Percentiles rank a stretch among this genome's conserved stretches.
Evolutionary conservation across 2,888 invertebrate genomes (phyloP).

Genomic region (Platynereis dumerilii): DNA sequence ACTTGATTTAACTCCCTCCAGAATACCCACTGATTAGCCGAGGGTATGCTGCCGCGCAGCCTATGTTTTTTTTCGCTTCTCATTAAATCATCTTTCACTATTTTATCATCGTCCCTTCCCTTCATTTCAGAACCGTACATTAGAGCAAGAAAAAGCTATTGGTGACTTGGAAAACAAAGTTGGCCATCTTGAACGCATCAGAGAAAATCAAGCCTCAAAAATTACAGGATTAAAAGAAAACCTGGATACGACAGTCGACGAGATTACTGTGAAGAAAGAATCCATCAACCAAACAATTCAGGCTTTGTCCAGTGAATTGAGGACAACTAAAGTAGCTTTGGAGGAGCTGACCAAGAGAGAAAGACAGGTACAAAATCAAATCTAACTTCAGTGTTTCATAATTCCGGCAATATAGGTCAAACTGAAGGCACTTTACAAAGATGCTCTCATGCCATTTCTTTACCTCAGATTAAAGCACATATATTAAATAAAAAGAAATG

Average conservation of each 20-base stretch:
- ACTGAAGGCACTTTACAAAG: background rate
- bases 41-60: too few species aligned
- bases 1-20: too few species aligned
- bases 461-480: background rate
- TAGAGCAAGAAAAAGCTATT: constrained; percentile 58
- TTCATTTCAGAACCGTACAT: constrained; percentile 24
- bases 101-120: too few species aligned
- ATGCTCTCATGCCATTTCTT: background rate
- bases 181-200: constrained; percentile 58
- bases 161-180: constrained; percentile 53
- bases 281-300: constrained; percentile 61
- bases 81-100: too few species aligned
- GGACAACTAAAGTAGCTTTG: constrained; percentile 58
- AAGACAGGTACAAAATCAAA: constrained; percentile 49
- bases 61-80: too few species aligned
- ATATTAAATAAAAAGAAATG: background rate
- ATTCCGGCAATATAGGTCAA: background rate
- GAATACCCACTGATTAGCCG: too few species aligned
- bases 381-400: too few species aligned
- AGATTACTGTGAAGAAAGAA: constrained; percentile 45
- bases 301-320: constrained; percentile 60
- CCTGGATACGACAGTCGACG: constrained; percentile 43
- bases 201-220: constrained; percentile 59
- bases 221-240: constrained; percentile 54
- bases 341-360: constrained; percentile 56